Evolutionary conservation across 2,888 invertebrate species (phyloP), one percentile per base, ranked within the genome.

Genomic region (Aleiodes alternator): DNA sequence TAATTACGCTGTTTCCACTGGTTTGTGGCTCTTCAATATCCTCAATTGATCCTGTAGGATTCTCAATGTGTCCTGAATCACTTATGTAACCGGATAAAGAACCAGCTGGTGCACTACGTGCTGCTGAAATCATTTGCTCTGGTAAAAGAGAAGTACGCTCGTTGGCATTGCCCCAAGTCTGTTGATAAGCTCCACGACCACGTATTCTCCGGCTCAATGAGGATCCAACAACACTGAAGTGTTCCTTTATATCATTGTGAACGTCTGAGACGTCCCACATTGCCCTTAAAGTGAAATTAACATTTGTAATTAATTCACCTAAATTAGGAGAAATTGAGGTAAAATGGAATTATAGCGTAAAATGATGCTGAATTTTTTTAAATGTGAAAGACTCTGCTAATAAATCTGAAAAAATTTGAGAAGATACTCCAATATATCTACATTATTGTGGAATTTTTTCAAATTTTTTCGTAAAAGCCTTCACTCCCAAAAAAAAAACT

Each of bases 211-310:
- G 92, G 86, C 95, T 95, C 80, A 96, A 92, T 14, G 95, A 94
- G 83, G 95, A 95, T 92, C 96, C 94, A 59, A 98, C 96, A 76
- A 97, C 97, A 14, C 96, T 96, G 74, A 98, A 93, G 88, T 98
- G 98, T 87, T 98, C 98, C 43, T 95, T 94, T 69, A 98, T 95
- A 88, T 98, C 98, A 78, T 95, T 93, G 81, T 96, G 96, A 55
- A 98, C 97, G 89, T 98, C 98, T 0, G 97, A 96, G n/a, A 98
- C 94, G 88, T 98, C 98, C 94, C 97, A 97, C 97, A 98, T 98
- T 16, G 97, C 96, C 75, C 89, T 89, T 4, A 82, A 83, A 29
- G 50, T 11, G 38, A 16, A 23, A 48, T 11, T 9, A 23, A 57
- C 5, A 51, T 12, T 38, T 48, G 50, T 48, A 43, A 43, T 43